Base-by-base conservation (phyloP, 2,113 vertebrate species). In the Rhinogobius similis region DNA sequence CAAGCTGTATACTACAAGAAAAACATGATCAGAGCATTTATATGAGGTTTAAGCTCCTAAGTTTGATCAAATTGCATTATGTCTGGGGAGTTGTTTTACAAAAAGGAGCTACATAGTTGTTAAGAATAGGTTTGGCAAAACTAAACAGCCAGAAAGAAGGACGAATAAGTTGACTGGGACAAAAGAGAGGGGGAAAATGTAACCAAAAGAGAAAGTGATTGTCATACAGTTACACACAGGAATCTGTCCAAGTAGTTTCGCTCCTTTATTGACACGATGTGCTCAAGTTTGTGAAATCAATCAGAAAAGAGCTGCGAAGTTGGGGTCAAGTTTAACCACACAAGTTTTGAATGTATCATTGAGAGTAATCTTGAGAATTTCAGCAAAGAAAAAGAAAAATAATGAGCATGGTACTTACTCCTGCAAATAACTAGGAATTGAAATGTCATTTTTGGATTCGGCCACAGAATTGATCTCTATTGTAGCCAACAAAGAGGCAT, bases 341-440 rank as follows among this genome's bases (percentile, higher is more conserved):
- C n/a, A 61, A 62, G 53, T n/a, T 32, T 68, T 63, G 66, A 69
- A 77, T 74, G 44, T 70, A 75, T 64, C 61, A 48, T 24, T n/a
- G 56, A 82, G 74, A 29, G 46, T 73, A 29, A 74, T 65, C 61
- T 72, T 70, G 44, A 75, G 71, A 27, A 72, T 71, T 74, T 76
- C 55, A 62, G 56, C 44, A 1, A 21, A 29, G 29, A 38, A 39
- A 63, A 63, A n/a, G n/a, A n/a, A 18, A 13, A 78, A 78, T 77
- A 76, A 81, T 75, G 79, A 86, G 73, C 67, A 78, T 73, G 44
- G 74, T 82, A 75, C 70, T 77, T 63, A 43, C 72, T 71, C 72
- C 29, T 48, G 67, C 56, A 76, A 85, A 86, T 83, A 26, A 79
- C 68, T 71, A 80, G 78, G 76, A 79, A 81, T 82, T 82, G 53